Conservation (phyloP, 2,797 vertebrate species). For the Eptatretus atami region DNA sequence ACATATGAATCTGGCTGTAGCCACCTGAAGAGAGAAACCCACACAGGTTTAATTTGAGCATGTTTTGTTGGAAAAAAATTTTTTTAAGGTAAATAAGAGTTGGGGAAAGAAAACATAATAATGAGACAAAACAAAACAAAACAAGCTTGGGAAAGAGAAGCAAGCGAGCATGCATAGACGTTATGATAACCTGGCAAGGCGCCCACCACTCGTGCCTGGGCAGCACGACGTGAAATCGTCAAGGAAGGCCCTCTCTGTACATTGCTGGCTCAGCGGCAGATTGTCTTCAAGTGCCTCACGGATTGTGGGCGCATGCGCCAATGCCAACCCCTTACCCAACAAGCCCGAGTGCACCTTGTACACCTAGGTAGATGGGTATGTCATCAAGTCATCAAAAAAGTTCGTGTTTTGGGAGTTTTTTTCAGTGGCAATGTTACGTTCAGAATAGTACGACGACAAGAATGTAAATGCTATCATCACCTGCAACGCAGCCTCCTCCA, state of each 20-base stretch:
- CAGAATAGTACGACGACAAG: background rate
- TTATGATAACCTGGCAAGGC: constrained; percentile 46
- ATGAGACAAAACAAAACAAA: background rate
- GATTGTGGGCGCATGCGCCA: constrained; percentile 84
- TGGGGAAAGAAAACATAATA: background rate
- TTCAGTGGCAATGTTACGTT: background rate
- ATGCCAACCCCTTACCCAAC: constrained; percentile 67
- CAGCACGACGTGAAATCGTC: constrained; percentile 94
- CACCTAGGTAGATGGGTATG: constrained; percentile 22
- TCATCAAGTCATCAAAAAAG: background rate
- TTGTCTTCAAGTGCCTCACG: constrained; percentile 80
- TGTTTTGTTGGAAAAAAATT: background rate
- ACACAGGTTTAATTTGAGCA: too few relatives aligned
- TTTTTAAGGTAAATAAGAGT: constrained; percentile 7
- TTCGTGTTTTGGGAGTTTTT: background rate
- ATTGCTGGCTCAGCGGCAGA: constrained; percentile 73
- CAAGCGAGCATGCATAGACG: background rate
- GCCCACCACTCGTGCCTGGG: constrained; percentile 66
- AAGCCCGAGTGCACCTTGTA: constrained; percentile 79
- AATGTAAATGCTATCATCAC: constrained; percentile 14
- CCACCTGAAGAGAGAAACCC: constrained; percentile 24
- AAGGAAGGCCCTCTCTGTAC: constrained; percentile 87
- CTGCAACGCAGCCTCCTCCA: constrained; percentile 90
- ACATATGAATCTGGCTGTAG: constrained; percentile 93
- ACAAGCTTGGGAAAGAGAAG: background rate